These are phyloP conservation scores for Rhabdomys dilectus DNA, from an alignment of 2,113 vertebrate genomes.

Conservation along the genomic window DNA sequence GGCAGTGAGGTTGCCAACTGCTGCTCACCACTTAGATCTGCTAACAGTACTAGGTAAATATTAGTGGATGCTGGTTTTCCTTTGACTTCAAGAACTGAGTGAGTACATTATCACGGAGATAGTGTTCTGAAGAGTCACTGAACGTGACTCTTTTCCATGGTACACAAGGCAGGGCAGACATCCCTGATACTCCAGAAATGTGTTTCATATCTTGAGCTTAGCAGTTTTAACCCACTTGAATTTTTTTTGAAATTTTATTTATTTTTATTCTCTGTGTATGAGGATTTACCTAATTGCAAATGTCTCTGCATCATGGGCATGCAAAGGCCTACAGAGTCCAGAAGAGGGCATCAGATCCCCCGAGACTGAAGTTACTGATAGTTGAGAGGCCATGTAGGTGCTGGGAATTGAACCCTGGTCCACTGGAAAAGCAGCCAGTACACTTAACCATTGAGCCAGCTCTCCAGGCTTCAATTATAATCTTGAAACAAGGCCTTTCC, in stretches of 20 bases:
- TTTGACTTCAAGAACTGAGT: conserved; percentile 35
- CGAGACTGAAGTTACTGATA: too few relatives aligned
- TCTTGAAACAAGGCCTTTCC: background rate
- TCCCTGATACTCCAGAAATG: background rate
- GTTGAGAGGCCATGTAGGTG: background rate
- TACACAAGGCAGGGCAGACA: background rate
- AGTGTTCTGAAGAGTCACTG: conserved; percentile 6
- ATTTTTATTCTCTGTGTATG: background rate
- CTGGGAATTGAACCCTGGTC: background rate
- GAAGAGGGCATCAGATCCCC: too few relatives aligned
- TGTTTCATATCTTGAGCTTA: background rate
- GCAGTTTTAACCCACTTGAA: background rate
- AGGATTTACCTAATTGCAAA: background rate
- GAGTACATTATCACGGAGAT: conserved; percentile 7
- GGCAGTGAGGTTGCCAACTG: background rate
- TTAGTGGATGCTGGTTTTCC: conserved; percentile 35
- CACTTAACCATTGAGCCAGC: background rate
- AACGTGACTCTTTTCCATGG: background rate
- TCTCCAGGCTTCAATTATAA: background rate
- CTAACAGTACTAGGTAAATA: conserved; percentile 64
- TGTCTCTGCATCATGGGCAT: background rate
- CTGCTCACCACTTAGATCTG: conserved; percentile 31
- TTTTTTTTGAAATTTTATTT: background rate
- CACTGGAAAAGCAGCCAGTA: background rate
- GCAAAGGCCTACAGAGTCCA: too few relatives aligned